Percentiles rank a stretch among this genome's conserved stretches.
Evolutionary conservation across 2,888 invertebrate species (phyloP).

Genomic region (Linnaemya vulpina): DNA sequence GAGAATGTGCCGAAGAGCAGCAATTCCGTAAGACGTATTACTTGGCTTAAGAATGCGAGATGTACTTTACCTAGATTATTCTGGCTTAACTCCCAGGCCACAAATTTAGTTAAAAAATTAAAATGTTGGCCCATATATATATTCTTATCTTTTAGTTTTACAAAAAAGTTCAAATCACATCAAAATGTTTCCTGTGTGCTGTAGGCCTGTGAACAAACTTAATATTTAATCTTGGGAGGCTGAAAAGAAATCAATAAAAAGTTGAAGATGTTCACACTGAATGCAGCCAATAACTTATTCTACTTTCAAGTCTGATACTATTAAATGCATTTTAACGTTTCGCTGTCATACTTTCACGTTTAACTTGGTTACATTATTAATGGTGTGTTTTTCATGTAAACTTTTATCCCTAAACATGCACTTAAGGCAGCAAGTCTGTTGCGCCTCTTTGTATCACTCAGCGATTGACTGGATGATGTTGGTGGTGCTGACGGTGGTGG

Average conservation of each 20-base stretch:
- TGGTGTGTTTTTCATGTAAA: constrained; percentile 1
- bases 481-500: constrained; percentile 6
- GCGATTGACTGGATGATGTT: too few relatives aligned
- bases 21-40: too few relatives aligned
- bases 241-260: background rate
- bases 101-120: too few relatives aligned
- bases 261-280: background rate
- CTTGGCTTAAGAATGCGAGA: too few relatives aligned
- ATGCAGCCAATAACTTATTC: background rate
- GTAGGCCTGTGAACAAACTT: background rate
- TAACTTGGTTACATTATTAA: constrained; percentile 39
- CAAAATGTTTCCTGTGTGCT: too few relatives aligned
- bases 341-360: constrained; percentile 35
- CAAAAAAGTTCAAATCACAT: too few relatives aligned
- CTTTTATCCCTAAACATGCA: constrained; percentile 42
- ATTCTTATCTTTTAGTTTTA: background rate
- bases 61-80: too few relatives aligned
- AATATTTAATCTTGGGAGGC: background rate
- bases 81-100: too few relatives aligned
- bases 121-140: background rate
- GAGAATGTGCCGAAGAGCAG: too few relatives aligned
- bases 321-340: constrained; percentile 3
- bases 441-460: background rate
- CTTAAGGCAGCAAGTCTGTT: background rate
- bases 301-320: background rate